Evolutionary conservation across 2,113 vertebrate genomes (phyloP).

Genomic region (Poicephalus meyeri): DNA sequence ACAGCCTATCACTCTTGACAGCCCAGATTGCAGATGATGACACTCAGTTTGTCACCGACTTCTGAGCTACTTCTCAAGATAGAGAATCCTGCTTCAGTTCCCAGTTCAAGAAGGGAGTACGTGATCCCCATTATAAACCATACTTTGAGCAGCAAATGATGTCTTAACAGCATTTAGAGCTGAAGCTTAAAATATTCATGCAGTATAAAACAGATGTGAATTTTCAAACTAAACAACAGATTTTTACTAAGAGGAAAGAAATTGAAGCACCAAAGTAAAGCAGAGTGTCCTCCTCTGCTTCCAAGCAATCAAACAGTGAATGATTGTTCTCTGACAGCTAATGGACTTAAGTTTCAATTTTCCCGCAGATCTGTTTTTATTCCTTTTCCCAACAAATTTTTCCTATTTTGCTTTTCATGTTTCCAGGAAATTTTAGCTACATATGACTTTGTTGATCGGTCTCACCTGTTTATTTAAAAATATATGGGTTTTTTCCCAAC

Average conservation of each 20-base stretch:
- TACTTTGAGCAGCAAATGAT: conserved; percentile 4
- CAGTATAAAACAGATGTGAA: conserved; percentile 53
- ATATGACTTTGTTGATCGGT: background rate
- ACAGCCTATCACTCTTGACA: background rate
- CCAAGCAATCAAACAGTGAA: background rate
- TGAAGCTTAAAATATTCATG: conserved; percentile 22
- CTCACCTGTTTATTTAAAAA: conserved; percentile 24
- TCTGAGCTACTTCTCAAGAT: background rate
- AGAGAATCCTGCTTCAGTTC: conserved; percentile 25
- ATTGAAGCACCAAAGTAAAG: background rate
- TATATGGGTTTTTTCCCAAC: background rate
- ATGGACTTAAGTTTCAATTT: background rate
- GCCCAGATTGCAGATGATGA: background rate
- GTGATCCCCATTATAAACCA: conserved; percentile 56
- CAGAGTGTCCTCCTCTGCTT: background rate
- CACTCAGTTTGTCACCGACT: background rate
- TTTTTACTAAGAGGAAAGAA: background rate
- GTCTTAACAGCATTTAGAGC: conserved; percentile 12
- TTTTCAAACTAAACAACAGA: conserved; percentile 50
- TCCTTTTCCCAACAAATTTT: background rate
- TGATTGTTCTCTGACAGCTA: background rate
- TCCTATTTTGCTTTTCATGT: background rate
- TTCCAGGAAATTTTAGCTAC: background rate
- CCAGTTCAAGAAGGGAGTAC: conserved; percentile 4
- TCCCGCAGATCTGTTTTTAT: background rate